Evolutionary conservation across 2,888 invertebrate species (phyloP), one percentile per base, ranked within the genome.

Genomic region (Drosophila helvetica): DNA sequence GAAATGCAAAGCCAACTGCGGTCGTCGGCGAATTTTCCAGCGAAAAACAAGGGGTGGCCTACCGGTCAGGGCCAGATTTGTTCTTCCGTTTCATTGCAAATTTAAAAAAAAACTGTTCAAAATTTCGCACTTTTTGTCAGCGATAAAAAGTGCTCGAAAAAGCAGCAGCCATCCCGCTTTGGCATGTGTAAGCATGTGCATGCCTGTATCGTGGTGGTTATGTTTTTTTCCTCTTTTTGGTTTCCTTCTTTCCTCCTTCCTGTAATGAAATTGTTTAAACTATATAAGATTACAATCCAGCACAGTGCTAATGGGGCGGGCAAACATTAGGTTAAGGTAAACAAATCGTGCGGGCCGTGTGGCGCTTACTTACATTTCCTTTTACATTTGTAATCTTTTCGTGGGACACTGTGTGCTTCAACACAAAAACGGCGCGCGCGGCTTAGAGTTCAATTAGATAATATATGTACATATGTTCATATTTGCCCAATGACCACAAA

Each of bases 1-100:
- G 43, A 79, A 68, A 67, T 63, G 63, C 67, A 66, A 66, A 67
- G 65, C 59, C 59, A 56, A 80, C 69, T 78, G 77, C 74, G 72
- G 73, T 67, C 66, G 69, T 52, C 63, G 55, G 60, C 61, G 56
- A 55, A 70, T 55, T 55, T 64, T 43, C 18, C 50, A 25, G 18
- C 18, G 19, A 38, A 64, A 50, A 50, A 10, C 19, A 22, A 25
- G 66, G 65, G 66, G 66, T 66, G 64, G 66, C 54, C 50, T 30
- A 33, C 48, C 43, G 25, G 15, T 53, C 15, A 19, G 18, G 38
- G n/a, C 19, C 53, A n/a, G 38, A 38, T 53, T 38, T 18, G 25
- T 22, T 38, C 6, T 38, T 38, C 25, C 38, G n/a, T n/a, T 7
- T 38, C 53, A 48, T 18, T 42, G 65, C 12, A 52, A 64, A 65